Percentiles rank a stretch among this genome's conserved stretches.
phyloP scores from a whole-genome alignment of 2,113 vertebrate genomes.

The Podarcis muralis region DNA sequence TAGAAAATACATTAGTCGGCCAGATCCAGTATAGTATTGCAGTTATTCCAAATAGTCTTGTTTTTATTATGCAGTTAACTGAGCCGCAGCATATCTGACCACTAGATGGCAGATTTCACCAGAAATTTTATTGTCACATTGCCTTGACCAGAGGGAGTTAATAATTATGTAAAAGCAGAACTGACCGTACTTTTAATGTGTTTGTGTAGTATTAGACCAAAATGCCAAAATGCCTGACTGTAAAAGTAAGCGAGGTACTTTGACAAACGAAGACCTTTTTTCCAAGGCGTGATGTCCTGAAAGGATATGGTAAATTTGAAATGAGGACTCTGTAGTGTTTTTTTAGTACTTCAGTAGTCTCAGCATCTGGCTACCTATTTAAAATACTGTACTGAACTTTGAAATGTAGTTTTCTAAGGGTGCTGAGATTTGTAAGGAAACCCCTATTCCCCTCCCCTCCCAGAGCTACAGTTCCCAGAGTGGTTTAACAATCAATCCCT shows the following conservation, averaged over 20 bases:
- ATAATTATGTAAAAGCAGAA: not conserved
- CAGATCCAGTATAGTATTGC: too few species aligned
- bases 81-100: constrained; percentile 31
- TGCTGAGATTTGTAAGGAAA: too few species aligned
- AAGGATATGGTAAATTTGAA: not conserved
- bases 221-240: not conserved
- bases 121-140: not conserved
- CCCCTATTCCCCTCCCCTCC: too few species aligned
- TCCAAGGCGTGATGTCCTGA: not conserved
- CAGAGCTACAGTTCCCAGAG: too few species aligned
- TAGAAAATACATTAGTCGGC: not conserved
- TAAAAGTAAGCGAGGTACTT: not conserved
- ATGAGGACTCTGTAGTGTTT: too few species aligned
- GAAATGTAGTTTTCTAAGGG: too few species aligned
- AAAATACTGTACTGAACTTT: too few species aligned
- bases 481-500: too few species aligned
- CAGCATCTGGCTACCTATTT: too few species aligned
- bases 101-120: constrained; percentile 58
- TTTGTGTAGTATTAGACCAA: not conserved
- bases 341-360: too few species aligned
- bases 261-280: not conserved
- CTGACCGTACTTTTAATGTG: accelerated
- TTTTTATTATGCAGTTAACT: not conserved
- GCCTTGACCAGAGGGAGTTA: not conserved
- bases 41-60: accelerated